Evolutionary conservation across 2,113 vertebrate species (phyloP).

Genomic region (Seriola quinqueradiata): DNA sequence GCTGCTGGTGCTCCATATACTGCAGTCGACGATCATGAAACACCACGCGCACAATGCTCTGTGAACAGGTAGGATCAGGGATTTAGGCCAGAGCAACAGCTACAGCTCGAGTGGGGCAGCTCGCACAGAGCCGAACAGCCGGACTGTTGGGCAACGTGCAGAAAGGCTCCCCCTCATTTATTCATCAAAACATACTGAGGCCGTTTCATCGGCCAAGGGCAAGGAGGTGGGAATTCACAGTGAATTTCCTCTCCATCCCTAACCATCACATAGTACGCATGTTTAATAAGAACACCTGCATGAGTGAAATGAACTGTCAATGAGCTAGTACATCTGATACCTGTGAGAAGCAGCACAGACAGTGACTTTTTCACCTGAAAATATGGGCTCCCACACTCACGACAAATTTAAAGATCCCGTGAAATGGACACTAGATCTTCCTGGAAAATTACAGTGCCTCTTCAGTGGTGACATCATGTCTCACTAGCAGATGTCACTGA

Average conservation of each 20-base stretch:
- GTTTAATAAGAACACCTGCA: constrained; percentile 5
- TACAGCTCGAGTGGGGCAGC: neutral
- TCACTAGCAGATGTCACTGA: no score
- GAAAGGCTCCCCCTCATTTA: constrained; percentile 19
- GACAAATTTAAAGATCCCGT: neutral
- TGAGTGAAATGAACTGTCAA: neutral
- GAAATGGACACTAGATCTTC: neutral
- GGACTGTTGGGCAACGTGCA: constrained; percentile 32
- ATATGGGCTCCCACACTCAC: constrained; percentile 11
- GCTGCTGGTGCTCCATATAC: constrained; percentile 94
- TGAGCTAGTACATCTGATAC: constrained; percentile 3
- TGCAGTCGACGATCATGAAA: constrained; percentile 96
- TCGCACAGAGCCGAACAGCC: constrained; percentile 9
- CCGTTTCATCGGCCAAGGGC: neutral
- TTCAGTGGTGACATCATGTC: no score
- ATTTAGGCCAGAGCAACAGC: constrained; percentile 14
- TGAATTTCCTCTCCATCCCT: constrained; percentile 25
- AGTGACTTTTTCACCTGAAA: neutral
- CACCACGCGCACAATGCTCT: constrained; percentile 95
- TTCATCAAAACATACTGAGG: neutral
- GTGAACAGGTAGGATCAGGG: constrained; percentile 51
- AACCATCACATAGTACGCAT: neutral
- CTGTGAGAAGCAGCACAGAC: neutral
- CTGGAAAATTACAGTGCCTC: no score
- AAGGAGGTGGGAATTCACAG: neutral